Evolutionary conservation across 1,140 invertebrate genomes (phyloP).

Genomic region (Euborellia annulipes): DNA sequence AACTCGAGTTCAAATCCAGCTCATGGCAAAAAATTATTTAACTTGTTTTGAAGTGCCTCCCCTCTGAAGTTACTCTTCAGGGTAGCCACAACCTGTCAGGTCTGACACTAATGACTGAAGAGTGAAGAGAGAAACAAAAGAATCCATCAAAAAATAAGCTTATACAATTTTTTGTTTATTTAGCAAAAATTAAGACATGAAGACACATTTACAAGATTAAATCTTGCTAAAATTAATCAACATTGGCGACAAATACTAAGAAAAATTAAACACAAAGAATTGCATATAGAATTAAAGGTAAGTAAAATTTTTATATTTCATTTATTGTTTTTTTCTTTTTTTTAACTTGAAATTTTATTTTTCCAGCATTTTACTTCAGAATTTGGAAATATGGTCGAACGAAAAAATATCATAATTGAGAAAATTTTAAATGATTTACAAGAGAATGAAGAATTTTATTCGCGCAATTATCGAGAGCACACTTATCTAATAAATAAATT

Average conservation of each 20-base stretch:
- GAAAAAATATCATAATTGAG: slow-evolving; percentile 31
- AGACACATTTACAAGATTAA: slow-evolving; percentile 55
- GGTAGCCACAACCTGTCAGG: too few species aligned
- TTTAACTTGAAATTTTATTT: too few species aligned
- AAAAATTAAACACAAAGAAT: slow-evolving; percentile 53
- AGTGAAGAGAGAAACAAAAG: too few species aligned
- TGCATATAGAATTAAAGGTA: slow-evolving; percentile 47
- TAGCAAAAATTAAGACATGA: slow-evolving; percentile 67
- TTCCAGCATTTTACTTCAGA: slow-evolving; percentile 35
- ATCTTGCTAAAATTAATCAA: slow-evolving; percentile 67
- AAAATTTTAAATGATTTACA: slow-evolving; percentile 45
- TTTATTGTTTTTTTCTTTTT: too few species aligned
- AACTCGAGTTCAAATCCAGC: too few species aligned
- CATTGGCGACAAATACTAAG: slow-evolving; percentile 60
- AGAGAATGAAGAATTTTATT: slow-evolving; percentile 50
- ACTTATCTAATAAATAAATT: slow-evolving; percentile 47
- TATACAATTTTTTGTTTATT: slow-evolving; percentile 17
- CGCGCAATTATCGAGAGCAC: slow-evolving; percentile 45
- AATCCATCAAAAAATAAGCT: too few species aligned
- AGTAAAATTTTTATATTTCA: not conserved
- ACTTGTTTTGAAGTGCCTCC: too few species aligned
- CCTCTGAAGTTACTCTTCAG: too few species aligned
- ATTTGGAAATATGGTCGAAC: slow-evolving; percentile 31
- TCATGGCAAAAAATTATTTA: too few species aligned
- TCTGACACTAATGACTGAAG: too few species aligned